phyloP scores from a whole-genome alignment of 1,140 invertebrate species.

The Drosophila nebulosa region DNA sequence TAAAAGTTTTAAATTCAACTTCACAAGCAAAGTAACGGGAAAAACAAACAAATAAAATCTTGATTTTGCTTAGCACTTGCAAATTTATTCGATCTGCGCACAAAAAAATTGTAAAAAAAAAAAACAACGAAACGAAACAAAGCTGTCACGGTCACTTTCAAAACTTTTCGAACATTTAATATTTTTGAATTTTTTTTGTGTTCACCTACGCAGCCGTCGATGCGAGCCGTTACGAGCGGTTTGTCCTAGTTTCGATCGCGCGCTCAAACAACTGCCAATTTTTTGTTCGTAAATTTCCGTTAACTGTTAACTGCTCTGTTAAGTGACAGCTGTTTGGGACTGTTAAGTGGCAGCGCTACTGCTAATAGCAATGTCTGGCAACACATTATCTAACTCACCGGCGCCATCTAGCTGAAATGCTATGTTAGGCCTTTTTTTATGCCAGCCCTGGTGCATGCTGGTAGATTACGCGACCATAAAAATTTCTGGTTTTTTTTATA shows the following conservation, averaged over 20 bases:
- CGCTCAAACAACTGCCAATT: conserved; percentile 11
- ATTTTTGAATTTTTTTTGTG: conserved; percentile 16
- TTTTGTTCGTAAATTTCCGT: not conserved
- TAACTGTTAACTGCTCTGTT: not conserved
- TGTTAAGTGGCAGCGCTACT: too few species aligned
- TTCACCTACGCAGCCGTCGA: not conserved
- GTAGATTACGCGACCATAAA: conserved; percentile 59
- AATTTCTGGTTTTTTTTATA: conserved; percentile 17
- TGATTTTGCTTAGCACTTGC: not conserved
- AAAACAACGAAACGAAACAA: not conserved
- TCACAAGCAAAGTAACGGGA: not conserved
- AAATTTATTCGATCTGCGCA: not conserved
- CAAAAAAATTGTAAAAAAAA: not conserved
- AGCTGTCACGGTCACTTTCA: not conserved
- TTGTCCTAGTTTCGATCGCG: conserved; percentile 21
- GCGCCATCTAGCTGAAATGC: not conserved
- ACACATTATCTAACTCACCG: too few species aligned
- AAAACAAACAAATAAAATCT: not conserved
- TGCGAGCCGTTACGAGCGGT: not conserved
- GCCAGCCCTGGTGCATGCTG: conserved; percentile 17
- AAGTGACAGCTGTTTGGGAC: too few species aligned
- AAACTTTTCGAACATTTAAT: conserved; percentile 10
- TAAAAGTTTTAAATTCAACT: not conserved
- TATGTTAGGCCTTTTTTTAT: not conserved
- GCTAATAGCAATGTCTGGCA: too few species aligned